These are phyloP conservation scores for Ifrita kowaldi DNA, from an alignment of 2,113 vertebrate species.

Conservation along the genomic window DNA sequence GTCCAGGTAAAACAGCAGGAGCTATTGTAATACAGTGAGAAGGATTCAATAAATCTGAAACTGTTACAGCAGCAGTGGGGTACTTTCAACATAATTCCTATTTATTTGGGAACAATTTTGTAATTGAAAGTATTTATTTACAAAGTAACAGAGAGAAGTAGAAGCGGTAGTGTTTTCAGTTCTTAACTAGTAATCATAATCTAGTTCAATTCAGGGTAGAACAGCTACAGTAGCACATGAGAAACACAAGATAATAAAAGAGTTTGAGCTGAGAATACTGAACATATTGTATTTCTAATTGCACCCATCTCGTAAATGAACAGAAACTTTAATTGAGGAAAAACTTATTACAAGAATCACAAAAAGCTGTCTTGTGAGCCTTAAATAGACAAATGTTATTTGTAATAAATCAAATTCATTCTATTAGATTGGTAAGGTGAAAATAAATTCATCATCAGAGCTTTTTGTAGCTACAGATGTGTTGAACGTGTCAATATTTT, in stretches of 20 bases:
- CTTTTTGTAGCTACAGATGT: neutral
- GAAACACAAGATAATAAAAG: slow-evolving; percentile 26
- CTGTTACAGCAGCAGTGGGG: slow-evolving; percentile 24
- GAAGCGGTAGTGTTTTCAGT: slow-evolving; percentile 37
- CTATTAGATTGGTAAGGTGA: neutral
- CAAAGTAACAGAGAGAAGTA: slow-evolving; percentile 47
- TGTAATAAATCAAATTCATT: slow-evolving; percentile 19
- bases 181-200: slow-evolving; percentile 63
- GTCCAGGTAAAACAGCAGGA: slow-evolving; percentile 64
- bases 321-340: slow-evolving; percentile 35
- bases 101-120: slow-evolving; percentile 63
- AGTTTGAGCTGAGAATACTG: slow-evolving; percentile 1
- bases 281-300: slow-evolving; percentile 57
- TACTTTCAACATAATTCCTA: slow-evolving; percentile 50
- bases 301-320: neutral
- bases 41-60: slow-evolving; percentile 54
- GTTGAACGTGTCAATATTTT: neutral
- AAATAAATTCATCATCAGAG: neutral
- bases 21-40: slow-evolving; percentile 25
- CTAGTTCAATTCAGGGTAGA: slow-evolving; percentile 39
- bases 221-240: neutral
- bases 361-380: slow-evolving; percentile 2
- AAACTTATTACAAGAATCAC: neutral
- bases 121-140: slow-evolving; percentile 67
- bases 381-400: slow-evolving; percentile 16